Evolutionary conservation across 2,113 vertebrate genomes (phyloP), one percentile per base, ranked within the genome.

Genomic region (Pedetes capensis): DNA sequence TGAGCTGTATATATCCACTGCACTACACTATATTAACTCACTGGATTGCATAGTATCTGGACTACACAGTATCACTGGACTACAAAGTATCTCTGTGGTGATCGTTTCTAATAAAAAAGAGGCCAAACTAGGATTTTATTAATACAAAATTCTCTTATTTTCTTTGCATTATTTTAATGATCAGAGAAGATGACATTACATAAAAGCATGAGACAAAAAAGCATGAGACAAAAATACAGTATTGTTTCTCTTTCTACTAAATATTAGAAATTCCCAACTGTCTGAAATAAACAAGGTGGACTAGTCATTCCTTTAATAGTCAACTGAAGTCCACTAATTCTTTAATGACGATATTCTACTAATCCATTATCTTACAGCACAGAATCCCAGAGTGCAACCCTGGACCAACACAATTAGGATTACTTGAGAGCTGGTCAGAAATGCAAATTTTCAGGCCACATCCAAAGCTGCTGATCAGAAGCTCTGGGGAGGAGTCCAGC

Each of bases 161-260:
- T 76, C 72, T 91, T 14, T 79, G 72, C 34, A 57, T 69, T 83
- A 61, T 37, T 34, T 78, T 83, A 78, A 86, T 20, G 22, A 72
- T 87, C 37, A 78, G 11, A 84, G 59, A 20, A 87, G 25, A 85
- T 57, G 23, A 59, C 12, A 74, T 39, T 61, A 81, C 10, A 71
- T 49, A 75, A 91, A 64, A 76, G 34, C 91, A n/a, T n/a, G n/a
- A n/a, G n/a, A n/a, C n/a, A n/a, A 34, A 59, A 74, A 91, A 85
- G 39, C 20, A 88, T 39, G 18, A 89, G 27, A 85, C n/a, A 96
- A 91, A 64, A 13, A 17, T 25, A 81, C 39, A 57, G 32, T 14
- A 76, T 49, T 92, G 75, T 91, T 93, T 96, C 6, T 55, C 64
- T 81, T 89, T 39, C 11, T 93, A 72, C 42, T 72, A 89, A 88